Evolutionary conservation across 2,888 invertebrate species (phyloP), one percentile per base, ranked within the genome.

Genomic region (Trachelus troglodyta): DNA sequence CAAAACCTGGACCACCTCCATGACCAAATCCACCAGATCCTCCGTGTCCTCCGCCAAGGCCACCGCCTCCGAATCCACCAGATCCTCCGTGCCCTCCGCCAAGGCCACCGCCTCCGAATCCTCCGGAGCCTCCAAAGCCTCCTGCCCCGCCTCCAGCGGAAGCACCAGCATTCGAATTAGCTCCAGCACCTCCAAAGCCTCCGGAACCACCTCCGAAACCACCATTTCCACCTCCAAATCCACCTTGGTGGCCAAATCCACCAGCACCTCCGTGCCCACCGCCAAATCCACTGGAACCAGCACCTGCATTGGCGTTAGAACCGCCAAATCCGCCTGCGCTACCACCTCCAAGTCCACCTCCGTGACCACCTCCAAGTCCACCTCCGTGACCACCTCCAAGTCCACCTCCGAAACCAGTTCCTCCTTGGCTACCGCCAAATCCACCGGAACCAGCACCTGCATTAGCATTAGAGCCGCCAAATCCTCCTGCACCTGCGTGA

Each of bases 401-500:
- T 23, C 79, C 73, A 11, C 68, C 74, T 35, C 74, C 74, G 74
- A 30, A 74, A 23, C 74, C 74, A 34, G 15, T 30, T 69, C 69
- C 69, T 69, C 69, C 69, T 9, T 34, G 35, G 56, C 76, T 77
- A 15, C 74, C 69, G 23, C 79, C 79, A 34, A 56, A 40, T 31
- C 73, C 78, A 12, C 12, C 37, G 12, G 40, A 40, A 15, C 40
- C 40, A 69, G 77, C 73, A 73, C 69, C 37, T 6, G 76, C 77
- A 40, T 69, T 69, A n/a, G 79, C 77, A 30, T 79, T 78, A 30
- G 75, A 68, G 12, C 83, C 81, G 11, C 80, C 80, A 34, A 69
- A 23, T 37, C 80, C 79, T 34, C 79, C n/a, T 15, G 73, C 73
- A 75, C 69, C 37, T 30, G 75, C 79, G 11, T 82, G 69, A 1